Evolutionary conservation across 2,797 vertebrate species (phyloP).

Genomic region (Poecile montanus): DNA sequence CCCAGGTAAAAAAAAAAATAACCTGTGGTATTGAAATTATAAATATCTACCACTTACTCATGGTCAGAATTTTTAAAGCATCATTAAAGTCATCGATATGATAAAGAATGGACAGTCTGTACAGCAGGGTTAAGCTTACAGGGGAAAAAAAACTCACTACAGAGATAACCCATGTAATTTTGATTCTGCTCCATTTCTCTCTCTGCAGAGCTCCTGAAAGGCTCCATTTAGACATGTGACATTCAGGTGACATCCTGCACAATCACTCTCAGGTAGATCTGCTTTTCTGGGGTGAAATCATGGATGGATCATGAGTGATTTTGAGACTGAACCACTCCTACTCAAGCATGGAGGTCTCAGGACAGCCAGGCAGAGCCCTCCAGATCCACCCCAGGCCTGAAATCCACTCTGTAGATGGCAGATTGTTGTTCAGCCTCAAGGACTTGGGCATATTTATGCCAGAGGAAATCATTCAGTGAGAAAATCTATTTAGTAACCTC

Average conservation of each 20-base stretch:
- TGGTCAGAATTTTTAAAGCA: not conserved
- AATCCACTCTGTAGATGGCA: not conserved
- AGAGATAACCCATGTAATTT: not conserved
- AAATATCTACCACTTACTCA: not conserved
- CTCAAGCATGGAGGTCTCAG: not conserved
- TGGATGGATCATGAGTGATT: not conserved
- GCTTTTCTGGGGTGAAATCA: not conserved
- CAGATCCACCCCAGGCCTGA: not conserved
- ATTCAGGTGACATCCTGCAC: not conserved
- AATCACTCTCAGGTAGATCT: not conserved
- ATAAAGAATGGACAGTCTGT: not conserved
- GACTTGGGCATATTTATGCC: not conserved
- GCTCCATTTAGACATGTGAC: not conserved
- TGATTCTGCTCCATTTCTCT: not conserved
- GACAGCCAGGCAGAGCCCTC: not conserved
- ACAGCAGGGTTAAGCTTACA: not conserved
- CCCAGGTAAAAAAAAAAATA: not conserved
- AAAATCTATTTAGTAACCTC: not conserved
- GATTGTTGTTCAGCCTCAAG: not conserved
- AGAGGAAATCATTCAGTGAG: not conserved
- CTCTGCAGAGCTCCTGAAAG: not conserved
- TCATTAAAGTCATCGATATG: not conserved
- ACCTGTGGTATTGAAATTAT: not conserved
- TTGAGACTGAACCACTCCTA: not conserved
- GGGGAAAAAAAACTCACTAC: not conserved